A percentile compares a stretch with the other conserved stretches of the same genome.
phyloP scores from a whole-genome alignment of 2,113 vertebrate genomes.

The Sylvia atricapilla region DNA sequence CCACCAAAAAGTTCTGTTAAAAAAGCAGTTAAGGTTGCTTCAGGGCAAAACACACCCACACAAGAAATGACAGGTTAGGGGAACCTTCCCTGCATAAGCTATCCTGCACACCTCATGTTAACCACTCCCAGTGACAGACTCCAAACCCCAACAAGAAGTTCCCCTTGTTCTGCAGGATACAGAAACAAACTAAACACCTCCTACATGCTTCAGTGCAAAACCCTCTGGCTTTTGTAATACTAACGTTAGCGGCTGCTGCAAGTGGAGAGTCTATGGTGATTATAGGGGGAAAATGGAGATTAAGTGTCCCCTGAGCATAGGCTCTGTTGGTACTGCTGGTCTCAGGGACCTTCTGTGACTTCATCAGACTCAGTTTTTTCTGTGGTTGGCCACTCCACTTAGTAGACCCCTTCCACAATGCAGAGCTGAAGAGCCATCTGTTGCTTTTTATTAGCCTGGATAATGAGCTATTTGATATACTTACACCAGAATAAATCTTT shows the following conservation, averaged over 20 bases:
- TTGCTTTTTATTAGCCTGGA: neutral
- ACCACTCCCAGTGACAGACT: slow-evolving; percentile 44
- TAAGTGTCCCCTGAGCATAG: neutral
- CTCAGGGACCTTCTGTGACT: neutral
- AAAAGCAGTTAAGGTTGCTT: slow-evolving; percentile 58
- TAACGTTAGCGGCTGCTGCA: neutral
- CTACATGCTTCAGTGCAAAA: neutral
- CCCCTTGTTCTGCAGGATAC: slow-evolving; percentile 12
- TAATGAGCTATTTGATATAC: neutral
- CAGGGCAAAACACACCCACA: slow-evolving; percentile 60
- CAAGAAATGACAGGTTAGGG: slow-evolving; percentile 62
- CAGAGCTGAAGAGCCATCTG: neutral
- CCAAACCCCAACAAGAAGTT: slow-evolving; percentile 31
- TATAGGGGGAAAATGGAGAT: neutral
- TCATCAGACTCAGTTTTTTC: neutral
- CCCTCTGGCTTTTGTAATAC: neutral
- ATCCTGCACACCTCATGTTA: neutral
- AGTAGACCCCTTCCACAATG: neutral
- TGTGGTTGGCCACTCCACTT: neutral
- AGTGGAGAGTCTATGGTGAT: neutral
- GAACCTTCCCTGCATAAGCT: slow-evolving; percentile 39
- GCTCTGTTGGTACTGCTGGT: neutral
- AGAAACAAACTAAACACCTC: slow-evolving; percentile 3
- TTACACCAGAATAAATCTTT: neutral
- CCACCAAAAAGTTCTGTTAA: slow-evolving; percentile 57